phyloP scores from a whole-genome alignment of 2,888 invertebrate species.

The Tortrix viridana region DNA sequence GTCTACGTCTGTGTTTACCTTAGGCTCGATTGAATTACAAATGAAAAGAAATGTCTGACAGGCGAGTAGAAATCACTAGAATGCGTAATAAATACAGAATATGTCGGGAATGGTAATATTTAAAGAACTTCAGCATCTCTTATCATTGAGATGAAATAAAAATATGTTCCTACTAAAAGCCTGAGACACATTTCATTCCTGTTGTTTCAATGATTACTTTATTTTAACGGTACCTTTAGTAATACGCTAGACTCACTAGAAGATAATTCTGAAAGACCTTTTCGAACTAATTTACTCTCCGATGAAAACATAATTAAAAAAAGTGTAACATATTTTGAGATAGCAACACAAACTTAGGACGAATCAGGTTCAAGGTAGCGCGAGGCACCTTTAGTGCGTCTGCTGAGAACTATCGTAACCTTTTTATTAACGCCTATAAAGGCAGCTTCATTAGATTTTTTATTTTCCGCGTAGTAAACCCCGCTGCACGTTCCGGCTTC shows the following conservation, averaged over 20 bases:
- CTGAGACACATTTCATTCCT: too few species aligned
- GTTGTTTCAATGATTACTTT: too few species aligned
- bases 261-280: too few species aligned
- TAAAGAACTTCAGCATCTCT: background rate
- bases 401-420: slow-evolving; percentile 33
- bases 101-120: background rate
- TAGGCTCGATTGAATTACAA: slow-evolving; percentile 34
- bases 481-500: slow-evolving; percentile 35
- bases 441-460: slow-evolving; percentile 35
- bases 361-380: background rate
- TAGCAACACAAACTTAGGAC: background rate
- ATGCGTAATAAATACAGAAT: slow-evolving; percentile 4
- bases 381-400: slow-evolving; percentile 34
- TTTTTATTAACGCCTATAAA: slow-evolving; percentile 38
- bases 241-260: too few species aligned
- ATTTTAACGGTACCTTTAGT: too few species aligned
- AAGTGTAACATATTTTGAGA: background rate
- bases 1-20: slow-evolving; percentile 36
- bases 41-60: slow-evolving; percentile 29
- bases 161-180: too few species aligned
- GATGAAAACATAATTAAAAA: too few species aligned
- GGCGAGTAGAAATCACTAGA: slow-evolving; percentile 22
- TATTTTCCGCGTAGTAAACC: slow-evolving; percentile 38
- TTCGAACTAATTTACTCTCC: too few species aligned
- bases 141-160: background rate